Conservation (phyloP, 2,113 vertebrate genomes). For the Calyptomena viridis region DNA sequence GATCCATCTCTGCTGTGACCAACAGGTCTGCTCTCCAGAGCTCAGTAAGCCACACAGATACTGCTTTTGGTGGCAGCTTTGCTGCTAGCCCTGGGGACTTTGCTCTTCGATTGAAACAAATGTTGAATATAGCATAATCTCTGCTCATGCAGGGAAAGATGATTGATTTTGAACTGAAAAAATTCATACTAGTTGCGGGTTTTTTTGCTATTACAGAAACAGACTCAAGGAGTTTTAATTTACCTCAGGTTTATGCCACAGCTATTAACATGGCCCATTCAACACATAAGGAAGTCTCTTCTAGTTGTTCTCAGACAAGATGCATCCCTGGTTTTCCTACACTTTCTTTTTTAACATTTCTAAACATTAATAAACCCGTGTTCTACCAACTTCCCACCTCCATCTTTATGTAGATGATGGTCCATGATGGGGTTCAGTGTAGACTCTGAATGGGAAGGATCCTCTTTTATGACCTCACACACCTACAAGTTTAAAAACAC, state of each 20-base stretch:
- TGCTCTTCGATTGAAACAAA: not conserved
- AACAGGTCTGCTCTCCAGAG: not conserved
- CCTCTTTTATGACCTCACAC: not conserved
- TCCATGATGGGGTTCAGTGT: not conserved
- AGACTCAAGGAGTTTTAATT: not conserved
- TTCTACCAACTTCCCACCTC: not conserved
- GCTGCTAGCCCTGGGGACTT: not conserved
- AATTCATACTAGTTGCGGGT: not conserved
- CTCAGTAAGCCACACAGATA: not conserved
- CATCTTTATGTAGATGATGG: not conserved
- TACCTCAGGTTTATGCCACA: not conserved
- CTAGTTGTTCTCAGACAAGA: not conserved
- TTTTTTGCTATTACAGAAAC: conserved; percentile 36
- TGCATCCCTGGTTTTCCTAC: not conserved
- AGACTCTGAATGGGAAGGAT: not conserved
- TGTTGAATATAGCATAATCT: not conserved
- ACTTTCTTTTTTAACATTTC: not conserved
- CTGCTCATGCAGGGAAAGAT: not conserved
- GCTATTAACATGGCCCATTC: not conserved
- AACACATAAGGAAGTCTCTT: not conserved
- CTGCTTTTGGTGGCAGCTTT: not conserved
- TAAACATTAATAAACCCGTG: not conserved
- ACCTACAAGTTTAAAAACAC: not conserved
- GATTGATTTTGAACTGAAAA: not conserved
- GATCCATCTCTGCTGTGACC: not conserved